phyloP scores from a whole-genome alignment of 2,797 vertebrate genomes.

The Buceros bicornis region DNA sequence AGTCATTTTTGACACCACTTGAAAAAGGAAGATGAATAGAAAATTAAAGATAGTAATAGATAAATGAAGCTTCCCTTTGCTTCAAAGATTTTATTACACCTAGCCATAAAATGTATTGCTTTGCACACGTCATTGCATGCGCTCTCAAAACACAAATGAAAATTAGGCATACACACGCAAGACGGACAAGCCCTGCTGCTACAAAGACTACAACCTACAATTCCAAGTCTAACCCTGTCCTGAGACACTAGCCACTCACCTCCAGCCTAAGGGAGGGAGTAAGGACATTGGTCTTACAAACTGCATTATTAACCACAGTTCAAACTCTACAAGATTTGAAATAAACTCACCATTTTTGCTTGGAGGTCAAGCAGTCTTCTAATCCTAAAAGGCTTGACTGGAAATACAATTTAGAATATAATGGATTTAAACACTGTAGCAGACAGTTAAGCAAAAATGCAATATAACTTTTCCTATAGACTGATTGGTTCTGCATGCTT shows the following conservation, averaged over 20 bases:
- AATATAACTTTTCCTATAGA: not conserved
- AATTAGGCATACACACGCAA: not conserved
- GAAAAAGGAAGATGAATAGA: not conserved
- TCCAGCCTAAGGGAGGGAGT: not conserved
- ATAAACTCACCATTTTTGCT: constrained; percentile 87
- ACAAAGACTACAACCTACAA: not conserved
- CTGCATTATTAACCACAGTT: not conserved
- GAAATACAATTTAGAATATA: constrained; percentile 12
- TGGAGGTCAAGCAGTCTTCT: constrained; percentile 91
- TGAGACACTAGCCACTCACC: not conserved
- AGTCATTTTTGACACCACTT: not conserved
- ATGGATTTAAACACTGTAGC: not conserved
- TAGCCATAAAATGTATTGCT: not conserved
- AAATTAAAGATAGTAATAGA: not conserved
- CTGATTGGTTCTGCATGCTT: too few species aligned
- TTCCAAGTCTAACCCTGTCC: not conserved
- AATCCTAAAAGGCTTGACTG: constrained; percentile 91
- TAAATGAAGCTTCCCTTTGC: not conserved
- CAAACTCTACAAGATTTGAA: not conserved
- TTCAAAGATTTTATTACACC: not conserved
- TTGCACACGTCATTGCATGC: not conserved
- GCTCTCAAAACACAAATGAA: not conserved
- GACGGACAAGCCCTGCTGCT: not conserved
- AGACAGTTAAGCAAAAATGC: not conserved
- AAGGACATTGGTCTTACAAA: not conserved